Base-by-base conservation (phyloP, 2,888 invertebrate species). In the Apamea sordens region DNA sequence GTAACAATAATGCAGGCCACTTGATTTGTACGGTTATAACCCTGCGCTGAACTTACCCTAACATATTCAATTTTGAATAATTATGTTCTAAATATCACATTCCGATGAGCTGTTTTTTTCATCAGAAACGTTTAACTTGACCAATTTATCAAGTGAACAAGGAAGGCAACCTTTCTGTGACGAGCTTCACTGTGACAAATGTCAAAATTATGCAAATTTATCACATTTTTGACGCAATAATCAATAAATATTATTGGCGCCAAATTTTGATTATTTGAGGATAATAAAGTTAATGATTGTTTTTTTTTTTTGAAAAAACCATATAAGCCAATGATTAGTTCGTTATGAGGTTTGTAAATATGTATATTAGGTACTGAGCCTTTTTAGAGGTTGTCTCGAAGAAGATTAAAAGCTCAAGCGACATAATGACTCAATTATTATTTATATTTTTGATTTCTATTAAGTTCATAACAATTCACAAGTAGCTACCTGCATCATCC, bases 141-240 rank as follows among this genome's bases (percentile, higher is more conserved):
- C 56, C 82, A 65, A 90, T 91, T 85, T 90, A 90, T 91, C 86
- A 90, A 76, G 41, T 59, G 80, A 89, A 88, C 88, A 88, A 91
- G 90, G 92, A 91, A 92, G 77, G 68, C 75, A 81, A 86, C 86
- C 75, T 83, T 82, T 82, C 78, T 79, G 64, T 86, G 87, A 88
- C 89, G 87, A 80, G 76, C 84, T 80, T 86, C 86, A 82, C 64
- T 73, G 75, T 81, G 83, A 85, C 53, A 84, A 85, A 86, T 80
- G 73, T 79, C 72, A 68, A 24, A 72, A 77, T 77, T 87, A 88
- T 90, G 87, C 70, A 76, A 89, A 89, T 88, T 72, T 73, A 71
- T 73, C 11, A 76, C 72, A 84, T 82, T 81, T 86, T 84, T 87
- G 83, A 87, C 80, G 87, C 81, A 85, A 85, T 80, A 89, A 18